Percentiles rank a stretch among this genome's conserved stretches.
Conservation (phyloP, 1,140 invertebrate species). For the Pseudomyrmex dendroicus region DNA sequence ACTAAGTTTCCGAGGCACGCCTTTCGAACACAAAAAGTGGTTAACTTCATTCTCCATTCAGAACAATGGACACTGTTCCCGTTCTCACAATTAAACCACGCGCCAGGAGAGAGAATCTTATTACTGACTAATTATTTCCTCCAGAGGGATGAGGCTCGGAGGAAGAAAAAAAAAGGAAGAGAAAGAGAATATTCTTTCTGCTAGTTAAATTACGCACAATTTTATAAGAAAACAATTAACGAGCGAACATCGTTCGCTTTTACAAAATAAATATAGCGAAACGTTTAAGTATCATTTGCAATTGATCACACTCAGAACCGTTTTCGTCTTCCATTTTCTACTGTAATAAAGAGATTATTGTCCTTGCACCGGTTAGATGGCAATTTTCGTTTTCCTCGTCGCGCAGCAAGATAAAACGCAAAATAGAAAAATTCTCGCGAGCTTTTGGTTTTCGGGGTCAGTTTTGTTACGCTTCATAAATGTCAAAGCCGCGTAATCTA, state of each 20-base stretch:
- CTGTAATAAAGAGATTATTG: neutral
- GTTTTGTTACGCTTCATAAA: neutral
- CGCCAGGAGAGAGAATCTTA: conserved; percentile 17
- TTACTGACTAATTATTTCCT: conserved; percentile 36
- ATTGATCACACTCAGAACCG: neutral
- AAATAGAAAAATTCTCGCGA: neutral
- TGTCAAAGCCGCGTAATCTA: neutral
- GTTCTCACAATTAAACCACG: conserved; percentile 35
- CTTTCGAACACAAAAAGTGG: conserved; percentile 39
- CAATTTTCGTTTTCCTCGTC: too few species aligned
- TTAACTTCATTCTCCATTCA: conserved; percentile 49
- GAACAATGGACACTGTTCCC: conserved; percentile 26
- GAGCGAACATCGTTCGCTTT: neutral
- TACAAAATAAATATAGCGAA: neutral
- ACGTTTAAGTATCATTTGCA: neutral
- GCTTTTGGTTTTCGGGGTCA: too few species aligned
- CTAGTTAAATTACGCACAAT: conserved; percentile 7
- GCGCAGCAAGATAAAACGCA: neutral
- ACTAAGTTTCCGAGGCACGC: conserved; percentile 16
- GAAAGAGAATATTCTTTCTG: conserved; percentile 7
- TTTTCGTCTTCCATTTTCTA: neutral
- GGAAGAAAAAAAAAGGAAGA: too few species aligned
- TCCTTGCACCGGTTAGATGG: neutral
- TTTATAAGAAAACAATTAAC: conserved; percentile 12
- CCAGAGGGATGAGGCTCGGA: too few species aligned